A percentile compares a stretch with the other conserved stretches of the same genome.
Conservation (phyloP, 2,888 invertebrate species). For the Poecilobothrus nobilitatus region DNA sequence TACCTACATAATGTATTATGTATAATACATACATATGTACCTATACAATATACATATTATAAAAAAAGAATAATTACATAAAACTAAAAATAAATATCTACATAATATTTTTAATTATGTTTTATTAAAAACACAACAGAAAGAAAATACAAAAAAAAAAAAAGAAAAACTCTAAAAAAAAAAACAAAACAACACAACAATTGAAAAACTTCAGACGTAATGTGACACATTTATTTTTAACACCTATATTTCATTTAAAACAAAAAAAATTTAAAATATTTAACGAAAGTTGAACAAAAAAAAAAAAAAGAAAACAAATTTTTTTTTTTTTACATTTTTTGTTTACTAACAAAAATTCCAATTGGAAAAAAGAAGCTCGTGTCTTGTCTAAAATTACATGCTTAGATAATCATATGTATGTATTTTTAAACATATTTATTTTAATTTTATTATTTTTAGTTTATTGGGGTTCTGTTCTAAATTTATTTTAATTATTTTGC, state of each 20-base stretch:
- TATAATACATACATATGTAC: too few relatives aligned
- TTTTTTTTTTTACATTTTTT: not conserved
- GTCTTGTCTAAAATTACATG: not conserved
- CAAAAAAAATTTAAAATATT: too few relatives aligned
- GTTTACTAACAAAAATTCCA: not conserved
- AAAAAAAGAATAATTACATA: too few relatives aligned
- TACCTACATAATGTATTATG: too few relatives aligned
- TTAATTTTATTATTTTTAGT: too few relatives aligned
- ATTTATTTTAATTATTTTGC: too few relatives aligned
- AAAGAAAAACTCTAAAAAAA: not conserved
- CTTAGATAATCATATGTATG: not conserved
- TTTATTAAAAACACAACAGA: not conserved
- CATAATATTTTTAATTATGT: too few relatives aligned
- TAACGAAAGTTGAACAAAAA: too few relatives aligned
- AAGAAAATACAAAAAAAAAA: not conserved
- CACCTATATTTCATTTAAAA: not conserved
- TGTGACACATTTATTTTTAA: constrained; percentile 1
- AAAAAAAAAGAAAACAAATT: too few relatives aligned
- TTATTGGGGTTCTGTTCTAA: too few relatives aligned
- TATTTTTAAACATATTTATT: not conserved
- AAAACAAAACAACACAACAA: not conserved
- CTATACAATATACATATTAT: too few relatives aligned
- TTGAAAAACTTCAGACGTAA: not conserved
- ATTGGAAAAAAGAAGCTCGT: not conserved
- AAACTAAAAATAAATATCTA: too few relatives aligned